Base-by-base conservation (phyloP, 2,113 vertebrate species). In the Gymnarchus niloticus region DNA sequence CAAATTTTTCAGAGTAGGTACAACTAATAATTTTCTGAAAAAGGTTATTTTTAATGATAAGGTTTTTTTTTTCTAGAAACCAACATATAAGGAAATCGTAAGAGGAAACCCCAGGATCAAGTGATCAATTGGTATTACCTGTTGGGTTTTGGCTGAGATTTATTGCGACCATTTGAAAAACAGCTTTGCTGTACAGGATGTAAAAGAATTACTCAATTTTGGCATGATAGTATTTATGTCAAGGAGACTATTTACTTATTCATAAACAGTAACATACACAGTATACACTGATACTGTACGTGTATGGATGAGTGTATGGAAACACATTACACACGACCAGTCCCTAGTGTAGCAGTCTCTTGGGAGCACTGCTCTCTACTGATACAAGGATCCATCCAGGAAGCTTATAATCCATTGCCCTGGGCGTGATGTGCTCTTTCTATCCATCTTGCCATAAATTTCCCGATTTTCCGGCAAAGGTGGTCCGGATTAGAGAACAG, bases 401-500 rank as follows among this genome's bases (percentile, higher is more conserved):
- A 76, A 37, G 14, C 2, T 1, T 19, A 12, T 28, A 2, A 37
- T 83, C 82, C 21, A n/a, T 41, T 83, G 49, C 54, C 56, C 84
- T 14, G 1, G 10, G 28, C 6, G 17, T 48, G 12, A 78, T 28
- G 37, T 3, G 41, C 89, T 92, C 90, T 91, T 92, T 92, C 90
- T 89, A 90, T 85, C 87, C 88, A 90, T 84, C 48, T 1, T 56
- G n/a, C 77, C 87, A 77, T 41, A 86, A 82, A 73, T 85, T 44
- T 83, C 76, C 86, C 49, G 28, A 83, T 76, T 87, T 57, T 80
- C 77, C 61, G 85, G 87, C 88, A 93, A 91, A 93, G 89, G 91
- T 92, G 91, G 94, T 91, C 37, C 57, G 91, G 91, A 93, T 91
- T 98, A 97, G 98, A 97, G 95, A 96, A 99, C 95, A 95, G 91